These are phyloP conservation scores for Falco rusticolus DNA, from an alignment of 2,797 vertebrate genomes.

Conservation along the genomic window DNA sequence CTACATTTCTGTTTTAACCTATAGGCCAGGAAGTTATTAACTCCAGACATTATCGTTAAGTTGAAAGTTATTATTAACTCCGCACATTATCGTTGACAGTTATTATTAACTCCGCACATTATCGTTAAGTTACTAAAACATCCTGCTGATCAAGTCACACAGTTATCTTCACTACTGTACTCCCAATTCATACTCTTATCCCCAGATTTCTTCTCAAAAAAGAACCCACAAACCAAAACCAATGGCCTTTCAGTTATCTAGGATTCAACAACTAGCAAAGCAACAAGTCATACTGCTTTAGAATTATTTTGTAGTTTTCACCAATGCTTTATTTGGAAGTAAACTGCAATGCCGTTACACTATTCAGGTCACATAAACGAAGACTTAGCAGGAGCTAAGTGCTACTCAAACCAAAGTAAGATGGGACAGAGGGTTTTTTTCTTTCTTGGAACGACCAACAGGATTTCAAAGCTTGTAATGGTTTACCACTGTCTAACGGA, in stretches of 20 bases:
- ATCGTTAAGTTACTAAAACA: background rate
- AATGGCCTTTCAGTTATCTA: background rate
- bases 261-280: background rate
- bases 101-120: background rate
- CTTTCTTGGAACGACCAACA: background rate
- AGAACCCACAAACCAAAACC: background rate
- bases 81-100: background rate
- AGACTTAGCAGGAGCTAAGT: background rate
- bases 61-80: background rate
- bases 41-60: background rate
- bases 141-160: background rate
- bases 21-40: background rate
- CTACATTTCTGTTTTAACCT: background rate
- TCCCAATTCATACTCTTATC: background rate
- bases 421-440: background rate
- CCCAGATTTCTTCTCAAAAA: background rate
- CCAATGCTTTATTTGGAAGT: slow-evolving; percentile 13
- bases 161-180: background rate
- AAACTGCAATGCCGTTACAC: background rate
- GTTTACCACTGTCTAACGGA: background rate
- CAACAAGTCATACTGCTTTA: background rate
- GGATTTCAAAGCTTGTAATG: background rate
- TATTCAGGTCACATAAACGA: background rate
- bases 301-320: background rate
- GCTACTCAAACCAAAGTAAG: background rate